Conservation (phyloP, 1,140 invertebrate species). For the Drosophila teissieri region DNA sequence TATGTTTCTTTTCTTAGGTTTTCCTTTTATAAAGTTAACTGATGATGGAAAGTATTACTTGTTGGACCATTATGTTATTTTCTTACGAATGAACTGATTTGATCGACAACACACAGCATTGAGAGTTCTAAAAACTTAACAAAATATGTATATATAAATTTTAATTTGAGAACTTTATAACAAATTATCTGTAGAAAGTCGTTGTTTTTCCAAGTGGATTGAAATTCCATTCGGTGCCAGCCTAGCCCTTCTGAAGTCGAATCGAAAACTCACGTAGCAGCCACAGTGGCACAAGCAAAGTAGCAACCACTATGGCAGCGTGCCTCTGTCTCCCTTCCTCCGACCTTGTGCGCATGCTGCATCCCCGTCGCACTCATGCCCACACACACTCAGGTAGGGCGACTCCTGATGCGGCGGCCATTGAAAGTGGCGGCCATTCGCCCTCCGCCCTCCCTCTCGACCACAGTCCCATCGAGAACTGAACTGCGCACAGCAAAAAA, state of each 20-base stretch:
- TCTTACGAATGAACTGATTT: too few relatives aligned
- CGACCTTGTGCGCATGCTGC: slow-evolving; percentile 25
- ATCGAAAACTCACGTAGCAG: slow-evolving; percentile 33
- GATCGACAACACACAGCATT: too few relatives aligned
- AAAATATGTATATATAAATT: background rate
- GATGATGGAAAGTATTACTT: background rate
- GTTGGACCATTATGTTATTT: too few relatives aligned
- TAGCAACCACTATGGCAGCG: slow-evolving; percentile 28
- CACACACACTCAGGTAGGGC: slow-evolving; percentile 37
- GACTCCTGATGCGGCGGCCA: slow-evolving; percentile 59
- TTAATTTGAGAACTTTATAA: too few relatives aligned
- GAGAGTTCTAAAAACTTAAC: background rate
- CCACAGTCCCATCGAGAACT: slow-evolving; percentile 6
- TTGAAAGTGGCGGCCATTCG: slow-evolving; percentile 68
- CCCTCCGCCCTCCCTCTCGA: background rate
- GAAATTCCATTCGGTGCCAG: slow-evolving; percentile 14
- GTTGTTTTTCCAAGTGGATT: background rate
- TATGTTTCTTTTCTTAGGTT: background rate
- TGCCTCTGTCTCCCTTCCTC: slow-evolving; percentile 12
- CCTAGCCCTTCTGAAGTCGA: slow-evolving; percentile 21
- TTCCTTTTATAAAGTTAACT: too few relatives aligned
- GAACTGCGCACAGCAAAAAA: slow-evolving; percentile 52
- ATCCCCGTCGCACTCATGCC: slow-evolving; percentile 48
- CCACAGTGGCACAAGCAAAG: slow-evolving; percentile 6
- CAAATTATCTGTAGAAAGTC: background rate